Conservation (phyloP, 2,797 vertebrate genomes). For the Eulemur albifrons region DNA sequence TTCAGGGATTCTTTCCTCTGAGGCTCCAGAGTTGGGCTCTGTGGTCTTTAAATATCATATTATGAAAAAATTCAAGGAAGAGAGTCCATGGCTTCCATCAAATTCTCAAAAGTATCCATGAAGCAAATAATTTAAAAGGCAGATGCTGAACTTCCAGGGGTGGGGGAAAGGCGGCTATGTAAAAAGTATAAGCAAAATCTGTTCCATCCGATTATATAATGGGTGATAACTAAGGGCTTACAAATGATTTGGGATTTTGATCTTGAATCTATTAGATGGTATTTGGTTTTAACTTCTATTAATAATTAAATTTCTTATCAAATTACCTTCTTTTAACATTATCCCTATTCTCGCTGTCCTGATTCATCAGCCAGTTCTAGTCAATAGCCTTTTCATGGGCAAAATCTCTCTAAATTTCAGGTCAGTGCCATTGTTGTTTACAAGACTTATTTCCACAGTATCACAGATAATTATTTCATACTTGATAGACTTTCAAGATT, state of each 20-base stretch:
- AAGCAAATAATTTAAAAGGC: background rate
- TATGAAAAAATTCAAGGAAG: background rate
- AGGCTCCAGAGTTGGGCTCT: background rate
- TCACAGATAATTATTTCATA: background rate
- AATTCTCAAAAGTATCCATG: slow-evolving; percentile 8
- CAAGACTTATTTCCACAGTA: background rate
- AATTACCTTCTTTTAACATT: background rate
- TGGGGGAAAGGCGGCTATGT: background rate
- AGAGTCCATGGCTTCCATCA: background rate
- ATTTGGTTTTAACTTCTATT: background rate
- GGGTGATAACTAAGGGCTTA: background rate
- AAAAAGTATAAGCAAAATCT: background rate
- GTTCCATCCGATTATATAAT: background rate
- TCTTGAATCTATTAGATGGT: background rate
- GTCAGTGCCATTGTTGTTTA: background rate
- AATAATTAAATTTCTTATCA: background rate
- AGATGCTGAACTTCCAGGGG: background rate
- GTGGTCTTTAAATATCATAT: background rate
- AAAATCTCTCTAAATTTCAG: slow-evolving; percentile 19
- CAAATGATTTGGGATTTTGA: background rate
- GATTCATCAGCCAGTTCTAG: background rate
- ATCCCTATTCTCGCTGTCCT: background rate
- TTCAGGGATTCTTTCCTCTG: background rate
- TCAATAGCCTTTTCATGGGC: background rate
- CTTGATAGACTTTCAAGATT: background rate